Base-by-base conservation (phyloP, 2,888 invertebrate species). In the Drosophila sordidula region DNA sequence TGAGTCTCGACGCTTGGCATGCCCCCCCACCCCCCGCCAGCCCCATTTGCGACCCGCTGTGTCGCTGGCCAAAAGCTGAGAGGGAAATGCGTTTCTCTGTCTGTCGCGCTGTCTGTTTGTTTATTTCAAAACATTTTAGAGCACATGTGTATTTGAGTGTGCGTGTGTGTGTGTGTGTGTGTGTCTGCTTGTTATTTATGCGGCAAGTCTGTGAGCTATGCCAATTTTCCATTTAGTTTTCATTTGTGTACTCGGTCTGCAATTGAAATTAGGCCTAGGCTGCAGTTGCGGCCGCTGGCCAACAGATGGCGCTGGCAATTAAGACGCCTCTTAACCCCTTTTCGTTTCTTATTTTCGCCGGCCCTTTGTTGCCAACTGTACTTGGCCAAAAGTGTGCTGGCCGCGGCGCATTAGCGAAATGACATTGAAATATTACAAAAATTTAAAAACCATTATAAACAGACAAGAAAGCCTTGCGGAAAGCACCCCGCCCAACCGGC, bases 381-480 rank as follows among this genome's bases (percentile, higher is more conserved):
- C 82, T 63, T 70, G 41, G 9, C 11, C 11, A 41, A 36, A 41
- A 29, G 38, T 12, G 42, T 56, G 39, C 39, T 22, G 42, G 34
- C 16, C 46, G 47, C 57, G 68, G 54, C 75, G 79, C 79, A 80
- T 81, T 81, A 78, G 76, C 75, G 32, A 70, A 86, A 85, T 82
- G 82, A 80, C 82, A 80, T 85, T 84, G 80, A 84, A 84, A 83
- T 84, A 84, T 84, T 86, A 86, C 78, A 58, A 72, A 81, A 87
- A 85, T 85, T 85, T 84, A 87, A 85, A 85, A 85, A 84, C 85
- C 85, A 85, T 85, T 85, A 85, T 68, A 76, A 84, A 68, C 85
- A 85, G 84, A 76, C 76, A 75, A 67, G 64, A 74, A 63, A 47
- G 55, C 41, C 38, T 38, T 25, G 14, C 29, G 36, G 22, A 34